A percentile compares a stretch with the other conserved stretches of the same genome.
phyloP scores from a whole-genome alignment of 2,888 invertebrate genomes.

The Synanthedon andrenaeformis region DNA sequence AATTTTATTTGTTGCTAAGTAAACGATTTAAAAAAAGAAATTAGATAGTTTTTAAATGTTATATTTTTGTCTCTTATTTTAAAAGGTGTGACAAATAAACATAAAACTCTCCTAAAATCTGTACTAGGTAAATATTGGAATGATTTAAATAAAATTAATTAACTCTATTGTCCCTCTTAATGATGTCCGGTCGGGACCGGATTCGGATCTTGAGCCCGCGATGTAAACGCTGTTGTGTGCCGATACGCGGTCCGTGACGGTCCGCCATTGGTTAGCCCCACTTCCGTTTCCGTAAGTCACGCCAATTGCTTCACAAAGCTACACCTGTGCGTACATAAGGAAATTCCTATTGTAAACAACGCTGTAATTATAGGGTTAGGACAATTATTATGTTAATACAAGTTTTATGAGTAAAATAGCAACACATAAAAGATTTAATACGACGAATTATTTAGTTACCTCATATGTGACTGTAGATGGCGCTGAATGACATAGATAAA shows the following conservation, averaged over 20 bases:
- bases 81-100: too few relatives aligned
- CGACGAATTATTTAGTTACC: too few relatives aligned
- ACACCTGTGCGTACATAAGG: constrained; percentile 42
- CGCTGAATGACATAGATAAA: too few relatives aligned
- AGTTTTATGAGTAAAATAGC: too few relatives aligned
- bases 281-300: constrained; percentile 60
- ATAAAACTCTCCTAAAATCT: too few relatives aligned
- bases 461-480: too few relatives aligned
- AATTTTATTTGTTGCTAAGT: too few relatives aligned
- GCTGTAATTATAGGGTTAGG: constrained; percentile 6
- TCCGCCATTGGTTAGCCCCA: constrained; percentile 36
- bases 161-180: background rate
- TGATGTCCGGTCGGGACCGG: constrained; percentile 5
- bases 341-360: constrained; percentile 20
- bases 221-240: constrained; percentile 6
- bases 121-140: too few relatives aligned
- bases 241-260: constrained; percentile 44
- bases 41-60: too few relatives aligned
- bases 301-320: constrained; percentile 23
- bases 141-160: background rate
- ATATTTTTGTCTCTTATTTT: too few relatives aligned
- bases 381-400: background rate
- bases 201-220: constrained; percentile 1
- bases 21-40: too few relatives aligned
- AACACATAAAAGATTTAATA: too few relatives aligned